Percentiles rank a stretch among this genome's conserved stretches.
Evolutionary conservation across 2,797 vertebrate species (phyloP).

Genomic region (Gambusia yucatana): DNA sequence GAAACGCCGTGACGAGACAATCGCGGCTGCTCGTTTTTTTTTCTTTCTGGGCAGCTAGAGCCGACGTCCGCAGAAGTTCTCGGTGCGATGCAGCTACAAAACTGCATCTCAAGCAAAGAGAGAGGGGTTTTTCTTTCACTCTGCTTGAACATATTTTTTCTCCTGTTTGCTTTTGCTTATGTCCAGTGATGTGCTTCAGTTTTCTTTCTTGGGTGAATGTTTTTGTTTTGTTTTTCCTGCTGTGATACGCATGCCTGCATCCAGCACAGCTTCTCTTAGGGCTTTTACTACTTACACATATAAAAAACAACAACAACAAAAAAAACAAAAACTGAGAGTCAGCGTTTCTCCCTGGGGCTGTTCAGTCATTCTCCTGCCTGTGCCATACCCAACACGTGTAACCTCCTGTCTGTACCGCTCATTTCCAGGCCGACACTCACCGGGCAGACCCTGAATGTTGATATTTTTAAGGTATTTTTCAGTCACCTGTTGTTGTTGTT

Average conservation of each 20-base stretch:
- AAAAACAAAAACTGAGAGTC: conserved; percentile 28
- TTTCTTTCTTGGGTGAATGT: conserved; percentile 75
- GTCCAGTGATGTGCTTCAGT: conserved; percentile 71
- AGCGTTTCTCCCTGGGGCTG: conserved; percentile 39
- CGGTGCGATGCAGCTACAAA: conserved; percentile 22
- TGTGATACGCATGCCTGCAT: conserved; percentile 80
- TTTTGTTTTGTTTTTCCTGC: conserved; percentile 49
- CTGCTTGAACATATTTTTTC: conserved; percentile 47
- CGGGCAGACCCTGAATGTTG: conserved; percentile 79
- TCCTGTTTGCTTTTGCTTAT: conserved; percentile 68
- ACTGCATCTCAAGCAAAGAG: conserved; percentile 36
- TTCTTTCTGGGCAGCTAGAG: conserved; percentile 16
- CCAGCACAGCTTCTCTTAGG: conserved; percentile 75
- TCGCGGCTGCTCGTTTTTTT: conserved; percentile 2
- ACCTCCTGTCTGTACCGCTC: conserved; percentile 55
- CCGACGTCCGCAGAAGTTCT: conserved; percentile 24
- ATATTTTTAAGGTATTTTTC: conserved; percentile 75
- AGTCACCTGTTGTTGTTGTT: conserved; percentile 68
- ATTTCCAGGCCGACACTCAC: conserved; percentile 69
- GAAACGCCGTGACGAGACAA: not conserved
- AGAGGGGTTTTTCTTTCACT: conserved; percentile 15
- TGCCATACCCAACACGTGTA: conserved; percentile 56
- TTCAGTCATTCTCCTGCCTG: conserved; percentile 43
- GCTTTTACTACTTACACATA: conserved; percentile 62
- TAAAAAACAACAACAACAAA: conserved; percentile 12